Percentiles rank a stretch among this genome's conserved stretches.
phyloP scores from a whole-genome alignment of 2,113 vertebrate genomes.

The Brachyistius frenatus region DNA sequence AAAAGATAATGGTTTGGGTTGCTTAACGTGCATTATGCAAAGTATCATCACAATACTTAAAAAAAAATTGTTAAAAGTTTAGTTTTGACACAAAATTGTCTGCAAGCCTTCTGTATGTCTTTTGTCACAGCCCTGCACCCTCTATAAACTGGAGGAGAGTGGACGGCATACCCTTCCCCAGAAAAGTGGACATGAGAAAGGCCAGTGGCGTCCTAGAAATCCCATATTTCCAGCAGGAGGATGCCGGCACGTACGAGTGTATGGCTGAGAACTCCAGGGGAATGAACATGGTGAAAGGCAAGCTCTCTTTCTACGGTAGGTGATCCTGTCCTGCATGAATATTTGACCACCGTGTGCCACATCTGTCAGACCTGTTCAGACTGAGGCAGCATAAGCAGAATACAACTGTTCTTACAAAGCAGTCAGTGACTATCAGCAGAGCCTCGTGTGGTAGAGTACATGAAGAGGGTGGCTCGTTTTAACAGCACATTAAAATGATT shows the following conservation, averaged over 20 bases:
- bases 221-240: slow-evolving; percentile 97
- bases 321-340: slow-evolving; percentile 68
- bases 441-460: slow-evolving; percentile 12
- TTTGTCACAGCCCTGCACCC: slow-evolving; percentile 89
- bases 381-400: slow-evolving; percentile 61
- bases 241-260: slow-evolving; percentile 92
- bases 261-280: slow-evolving; percentile 95
- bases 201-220: slow-evolving; percentile 93
- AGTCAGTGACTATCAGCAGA: slow-evolving; percentile 38
- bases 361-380: slow-evolving; percentile 75
- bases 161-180: slow-evolving; percentile 89
- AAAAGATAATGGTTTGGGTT: too few relatives aligned
- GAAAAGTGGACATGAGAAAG: slow-evolving; percentile 92
- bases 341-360: slow-evolving; percentile 68
- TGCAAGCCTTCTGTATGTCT: not conserved
- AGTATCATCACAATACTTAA: too few relatives aligned
- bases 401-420: slow-evolving; percentile 30
- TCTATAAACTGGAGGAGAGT: slow-evolving; percentile 92
- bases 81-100: too few relatives aligned
- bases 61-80: too few relatives aligned
- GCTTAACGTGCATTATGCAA: too few relatives aligned
- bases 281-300: slow-evolving; percentile 92
- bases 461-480: slow-evolving; percentile 59
- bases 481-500: slow-evolving; percentile 80
- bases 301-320: slow-evolving; percentile 96